phyloP scores from a whole-genome alignment of 2,888 invertebrate genomes.

The Rhagophthalmus giganteus region DNA sequence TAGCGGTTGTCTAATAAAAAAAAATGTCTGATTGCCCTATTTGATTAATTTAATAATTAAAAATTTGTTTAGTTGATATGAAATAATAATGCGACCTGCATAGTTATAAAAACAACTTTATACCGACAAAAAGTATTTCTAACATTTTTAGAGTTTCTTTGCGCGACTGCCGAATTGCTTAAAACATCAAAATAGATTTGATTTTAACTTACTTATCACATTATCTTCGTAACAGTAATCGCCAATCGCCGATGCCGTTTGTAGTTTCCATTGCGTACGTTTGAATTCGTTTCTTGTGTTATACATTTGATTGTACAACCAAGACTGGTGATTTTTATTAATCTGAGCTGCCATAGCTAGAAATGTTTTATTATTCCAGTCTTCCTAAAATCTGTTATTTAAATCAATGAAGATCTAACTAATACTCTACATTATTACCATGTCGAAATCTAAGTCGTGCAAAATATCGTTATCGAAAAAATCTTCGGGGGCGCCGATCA shows the following conservation, averaged over 20 bases:
- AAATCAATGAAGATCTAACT: background rate
- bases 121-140: too few relatives aligned
- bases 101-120: too few relatives aligned
- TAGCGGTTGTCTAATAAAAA: too few relatives aligned
- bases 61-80: too few relatives aligned
- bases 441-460: slow-evolving; percentile 19
- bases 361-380: background rate
- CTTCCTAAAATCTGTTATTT: slow-evolving; percentile 6
- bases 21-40: too few relatives aligned
- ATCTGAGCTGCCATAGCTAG: slow-evolving; percentile 5
- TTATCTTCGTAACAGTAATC: slow-evolving; percentile 20
- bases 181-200: background rate
- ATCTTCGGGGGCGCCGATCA: slow-evolving; percentile 15
- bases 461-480: slow-evolving; percentile 19
- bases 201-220: slow-evolving; percentile 7
- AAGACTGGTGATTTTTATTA: slow-evolving; percentile 13
- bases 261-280: slow-evolving; percentile 13
- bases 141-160: too few relatives aligned
- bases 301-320: slow-evolving; percentile 15
- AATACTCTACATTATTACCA: slow-evolving; percentile 16
- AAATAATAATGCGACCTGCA: too few relatives aligned
- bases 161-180: too few relatives aligned
- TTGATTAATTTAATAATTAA: too few relatives aligned
- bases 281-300: slow-evolving; percentile 4
- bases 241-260: slow-evolving; percentile 14